Base-by-base conservation (phyloP, 2,797 vertebrate species). In the Pangasius krempfi region DNA sequence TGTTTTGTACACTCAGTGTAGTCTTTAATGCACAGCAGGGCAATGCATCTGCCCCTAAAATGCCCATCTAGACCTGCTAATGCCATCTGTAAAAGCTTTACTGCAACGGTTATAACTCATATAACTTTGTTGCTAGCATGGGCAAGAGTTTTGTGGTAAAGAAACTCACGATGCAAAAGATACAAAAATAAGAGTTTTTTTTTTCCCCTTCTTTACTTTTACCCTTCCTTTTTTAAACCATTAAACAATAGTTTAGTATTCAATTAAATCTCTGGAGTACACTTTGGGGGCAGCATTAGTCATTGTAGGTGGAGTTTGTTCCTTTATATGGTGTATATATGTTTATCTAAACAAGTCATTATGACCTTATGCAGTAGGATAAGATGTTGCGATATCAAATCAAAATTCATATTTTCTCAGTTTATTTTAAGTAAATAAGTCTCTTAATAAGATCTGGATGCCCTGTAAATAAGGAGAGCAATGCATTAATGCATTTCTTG, bases 151-250 rank as follows among this genome's bases (percentile, higher is more conserved):
- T 85, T 30, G 16, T 92, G 10, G 40, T 60, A 60, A 92, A 68
- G 47, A 64, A 91, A 84, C 88, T 89, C 90, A 83, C 76, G 89
- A 92, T 88, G 84, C 90, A 92, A 94, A 95, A 95, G 87, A 92
- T 95, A 96, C 89, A 96, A 96, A 96, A 96, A 96, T 94, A 96
- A 94, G 91, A 91, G 89, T 47, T 86, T 91, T 91, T 92, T 92
- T 92, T 40, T 58, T 1, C 79, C 54, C 33, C 0, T 13, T 27
- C 12, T 25, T 20, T 79, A 18, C n/a, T 25, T 54, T 54, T 30
- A 14, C 89, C 93, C 47, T 68, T 84, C 22, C 9, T 82, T 56
- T 56, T 56, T 85, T 52, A 30, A n/a, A 83, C 90, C 40, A 86
- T 93, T 93, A 92, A 92, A 92, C 87, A 87, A 92, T 56, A 89